phyloP scores from a whole-genome alignment of 2,888 invertebrate species.

The Perizoma affinitatum region DNA sequence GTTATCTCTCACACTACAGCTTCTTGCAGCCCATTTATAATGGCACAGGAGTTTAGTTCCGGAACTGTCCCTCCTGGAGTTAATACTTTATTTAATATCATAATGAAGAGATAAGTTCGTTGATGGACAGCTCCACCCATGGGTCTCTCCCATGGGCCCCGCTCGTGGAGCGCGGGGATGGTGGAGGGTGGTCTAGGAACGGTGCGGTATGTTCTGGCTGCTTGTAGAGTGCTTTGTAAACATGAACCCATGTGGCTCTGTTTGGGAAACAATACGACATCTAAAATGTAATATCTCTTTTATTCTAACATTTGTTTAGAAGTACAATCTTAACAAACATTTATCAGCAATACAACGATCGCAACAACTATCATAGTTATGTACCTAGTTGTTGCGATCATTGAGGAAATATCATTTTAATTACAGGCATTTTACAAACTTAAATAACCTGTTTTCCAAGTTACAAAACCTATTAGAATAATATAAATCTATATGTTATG shows the following conservation, averaged over 20 bases:
- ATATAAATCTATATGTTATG: too few relatives aligned
- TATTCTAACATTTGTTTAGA: too few relatives aligned
- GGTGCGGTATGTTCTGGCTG: constrained; percentile 25
- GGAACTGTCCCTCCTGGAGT: constrained; percentile 18
- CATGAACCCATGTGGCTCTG: background rate
- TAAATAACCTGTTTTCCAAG: too few relatives aligned
- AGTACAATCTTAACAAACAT: too few relatives aligned
- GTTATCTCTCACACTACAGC: constrained; percentile 2
- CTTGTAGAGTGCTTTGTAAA: constrained; percentile 13
- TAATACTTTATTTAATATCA: constrained; percentile 21
- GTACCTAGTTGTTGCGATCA: too few relatives aligned
- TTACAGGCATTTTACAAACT: too few relatives aligned
- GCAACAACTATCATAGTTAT: too few relatives aligned
- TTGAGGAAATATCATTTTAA: too few relatives aligned
- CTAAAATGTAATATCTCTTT: too few relatives aligned
- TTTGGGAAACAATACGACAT: background rate
- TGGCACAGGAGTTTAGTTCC: constrained; percentile 7
- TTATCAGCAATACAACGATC: too few relatives aligned
- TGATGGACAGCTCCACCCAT: constrained; percentile 11
- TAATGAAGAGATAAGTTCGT: constrained; percentile 11
- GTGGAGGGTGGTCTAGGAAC: constrained; percentile 1
- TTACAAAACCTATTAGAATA: too few relatives aligned
- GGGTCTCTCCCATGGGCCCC: too few relatives aligned
- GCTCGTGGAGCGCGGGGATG: background rate
- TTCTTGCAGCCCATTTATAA: constrained; percentile 16